Evolutionary conservation across 2,113 vertebrate species (phyloP), one percentile per base, ranked within the genome.

Genomic region (Salvelinus sp.): DNA sequence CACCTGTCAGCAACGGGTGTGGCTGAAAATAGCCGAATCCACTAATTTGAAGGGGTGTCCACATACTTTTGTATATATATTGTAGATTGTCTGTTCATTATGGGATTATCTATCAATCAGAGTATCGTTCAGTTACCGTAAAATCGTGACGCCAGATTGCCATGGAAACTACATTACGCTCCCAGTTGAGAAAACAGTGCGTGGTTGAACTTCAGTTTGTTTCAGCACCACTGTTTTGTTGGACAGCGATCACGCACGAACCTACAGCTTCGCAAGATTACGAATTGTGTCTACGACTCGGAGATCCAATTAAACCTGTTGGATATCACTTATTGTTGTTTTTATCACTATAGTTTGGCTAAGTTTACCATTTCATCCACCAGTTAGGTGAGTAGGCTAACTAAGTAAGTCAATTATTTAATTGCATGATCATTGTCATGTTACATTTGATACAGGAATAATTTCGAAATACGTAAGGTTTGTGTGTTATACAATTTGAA

Each of bases 111-210:
- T 28, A 28, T 28, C 27, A 28, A 28, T 28, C 28, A 28, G 28
- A 28, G 28, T 76, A 82, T 90, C 91, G 88, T 90, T 44, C 89
- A 89, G 86, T 89, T 90, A 76, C 89, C 89, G 87, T 87, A 82
- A 75, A 87, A 76, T 84, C 79, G 90, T 94, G 93, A 94, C 92
- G 92, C 90, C 78, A 84, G 67, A 91, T 95, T 89, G 85, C 91
- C 93, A 93, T 93, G 92, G 92, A 90, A 92, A 92, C 93, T 70
- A 64, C 7, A 81, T 80, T 85, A 88, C 81, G 89, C 89, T 87
- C 27, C 83, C 81, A 22, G 88, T 87, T 87, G 86, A 87, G 85
- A 85, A 79, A 88, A 88, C 72, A 84, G 84, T 85, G 85, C 69
- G 79, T 28, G 77, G 22, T 67, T 57, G 63, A 89, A 90, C 84